Evolutionary conservation across 2,888 invertebrate genomes (phyloP), one percentile per base, ranked within the genome.

Genomic region (Agelastica alni): DNA sequence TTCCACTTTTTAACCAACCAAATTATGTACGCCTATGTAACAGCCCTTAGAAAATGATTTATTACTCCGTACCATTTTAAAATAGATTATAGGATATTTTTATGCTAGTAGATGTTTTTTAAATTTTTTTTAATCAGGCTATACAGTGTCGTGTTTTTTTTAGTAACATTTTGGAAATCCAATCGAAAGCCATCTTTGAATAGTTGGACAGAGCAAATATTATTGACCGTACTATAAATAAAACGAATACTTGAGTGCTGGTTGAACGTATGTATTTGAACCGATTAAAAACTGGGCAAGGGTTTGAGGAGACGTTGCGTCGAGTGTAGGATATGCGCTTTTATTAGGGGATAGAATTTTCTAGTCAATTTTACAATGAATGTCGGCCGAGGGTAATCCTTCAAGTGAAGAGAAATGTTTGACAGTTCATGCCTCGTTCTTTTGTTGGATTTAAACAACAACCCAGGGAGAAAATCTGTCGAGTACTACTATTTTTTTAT

Each of bases 361-460:
- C 74, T 74, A 75, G 73, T 74, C 76, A 73, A 76, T 75, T 74
- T 74, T 74, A 71, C 74, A 71, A 70, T 70, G 72, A 72, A 47
- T 43, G 46, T 45, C 34, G 20, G 34, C 52, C 53, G 52, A 56
- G 62, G 67, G 63, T 69, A 68, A 70, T 70, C 69, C 69, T 62
- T 57, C 42, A n/a, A 43, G 22, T 48, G 41, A 44, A 47, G 48
- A 45, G 31, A 47, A 44, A 46, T 56, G 47, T 52, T 56, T 44
- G 56, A 56, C 56, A 56, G 56, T 56, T 52, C 44, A 47, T 51
- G 37, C 37, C 17, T 48, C 36, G 36, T 52, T 32, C 49, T 49
- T 49, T 49, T 49, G 49, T 41, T 9, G 32, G 49, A 49, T 43
- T 30, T 32, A 41, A 42, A 49, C 41, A 41, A 10, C 22, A 16